Conservation (phyloP, 2,797 vertebrate species). For the Melanotaenia boesemani region DNA sequence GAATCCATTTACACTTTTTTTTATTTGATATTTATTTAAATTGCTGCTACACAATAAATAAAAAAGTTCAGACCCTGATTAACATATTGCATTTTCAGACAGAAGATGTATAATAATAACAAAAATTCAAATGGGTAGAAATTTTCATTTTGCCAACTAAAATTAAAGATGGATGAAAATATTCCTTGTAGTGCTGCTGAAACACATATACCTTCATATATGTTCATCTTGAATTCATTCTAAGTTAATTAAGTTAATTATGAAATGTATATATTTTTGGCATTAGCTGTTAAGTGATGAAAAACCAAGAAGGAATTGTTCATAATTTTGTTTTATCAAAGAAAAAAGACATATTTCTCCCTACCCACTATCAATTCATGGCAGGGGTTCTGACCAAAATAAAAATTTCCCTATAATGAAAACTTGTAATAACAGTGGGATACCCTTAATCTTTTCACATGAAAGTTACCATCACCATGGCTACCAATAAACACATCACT, state of each 20-base stretch:
- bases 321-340: background rate
- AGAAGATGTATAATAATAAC: background rate
- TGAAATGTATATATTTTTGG: background rate
- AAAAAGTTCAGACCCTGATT: background rate
- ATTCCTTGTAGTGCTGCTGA: background rate
- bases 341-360: background rate
- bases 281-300: background rate
- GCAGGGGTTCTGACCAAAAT: background rate
- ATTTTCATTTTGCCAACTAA: background rate
- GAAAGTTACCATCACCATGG: background rate
- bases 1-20: background rate
- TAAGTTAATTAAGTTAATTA: background rate
- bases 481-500: background rate
- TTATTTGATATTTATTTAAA: background rate
- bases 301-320: background rate
- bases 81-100: background rate
- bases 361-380: background rate
- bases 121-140: background rate
- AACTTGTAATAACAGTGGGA: background rate
- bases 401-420: background rate
- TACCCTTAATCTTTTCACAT: background rate
- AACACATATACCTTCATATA: background rate
- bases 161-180: background rate
- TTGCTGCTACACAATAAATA: background rate
- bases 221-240: background rate